These are phyloP conservation scores for Denticeps clupeoides DNA, from an alignment of 2,797 vertebrate species.

Conservation along the genomic window DNA sequence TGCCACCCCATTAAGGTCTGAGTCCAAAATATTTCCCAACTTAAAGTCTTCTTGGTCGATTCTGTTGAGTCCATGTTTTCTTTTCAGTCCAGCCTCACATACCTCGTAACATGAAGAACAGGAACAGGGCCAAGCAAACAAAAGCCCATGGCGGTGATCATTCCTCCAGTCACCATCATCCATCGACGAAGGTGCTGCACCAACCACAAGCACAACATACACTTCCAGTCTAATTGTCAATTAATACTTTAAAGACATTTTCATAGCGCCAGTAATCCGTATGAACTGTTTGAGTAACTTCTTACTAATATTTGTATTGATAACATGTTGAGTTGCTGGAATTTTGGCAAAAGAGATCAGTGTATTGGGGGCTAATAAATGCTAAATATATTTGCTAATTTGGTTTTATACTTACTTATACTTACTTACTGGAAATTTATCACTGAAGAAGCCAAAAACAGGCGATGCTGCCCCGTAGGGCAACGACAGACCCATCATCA, in stretches of 20 bases:
- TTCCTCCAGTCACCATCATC: conserved; percentile 67
- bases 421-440: conserved; percentile 81
- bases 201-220: conserved; percentile 13
- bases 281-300: no score
- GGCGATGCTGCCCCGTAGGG: conserved; percentile 78
- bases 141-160: conserved; percentile 63
- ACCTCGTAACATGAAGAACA: conserved; percentile 75
- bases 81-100: conserved; percentile 8
- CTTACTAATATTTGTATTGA: no score
- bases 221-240: background rate
- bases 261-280: no score
- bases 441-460: conserved; percentile 71
- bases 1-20: no score
- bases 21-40: no score
- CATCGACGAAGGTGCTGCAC: conserved; percentile 66
- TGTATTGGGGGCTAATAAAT: no score
- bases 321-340: no score
- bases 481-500: conserved; percentile 78
- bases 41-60: background rate
- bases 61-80: background rate
- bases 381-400: no score
- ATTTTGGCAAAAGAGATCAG: no score
- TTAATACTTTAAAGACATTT: no score
- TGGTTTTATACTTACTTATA: no score
- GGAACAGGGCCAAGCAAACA: conserved; percentile 78